Conservation (phyloP, 2,888 invertebrate genomes). For the Leucozona laternaria region DNA sequence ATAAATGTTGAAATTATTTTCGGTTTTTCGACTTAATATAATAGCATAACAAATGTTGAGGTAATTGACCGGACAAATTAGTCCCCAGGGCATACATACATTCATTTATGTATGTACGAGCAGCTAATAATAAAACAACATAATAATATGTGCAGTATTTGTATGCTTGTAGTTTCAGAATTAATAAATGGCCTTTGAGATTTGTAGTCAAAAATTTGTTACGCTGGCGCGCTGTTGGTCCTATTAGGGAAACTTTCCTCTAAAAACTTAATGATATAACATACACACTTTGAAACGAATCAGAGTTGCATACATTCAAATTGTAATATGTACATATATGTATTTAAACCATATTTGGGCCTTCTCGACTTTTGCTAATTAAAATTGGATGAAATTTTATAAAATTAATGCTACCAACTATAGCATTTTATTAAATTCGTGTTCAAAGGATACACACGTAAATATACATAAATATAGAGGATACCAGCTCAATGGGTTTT, state of each 20-base stretch:
- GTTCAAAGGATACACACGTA: no score
- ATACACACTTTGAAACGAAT: no score
- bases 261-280: not conserved
- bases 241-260: not conserved
- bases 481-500: no score
- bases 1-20: constrained; percentile 72
- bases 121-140: not conserved
- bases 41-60: constrained; percentile 71
- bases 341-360: no score
- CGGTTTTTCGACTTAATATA: constrained; percentile 72
- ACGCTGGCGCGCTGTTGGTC: not conserved
- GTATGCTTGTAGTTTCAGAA: constrained; percentile 10
- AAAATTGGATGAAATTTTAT: no score
- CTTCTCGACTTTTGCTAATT: no score
- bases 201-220: not conserved
- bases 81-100: constrained; percentile 31
- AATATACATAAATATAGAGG: no score
- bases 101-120: not conserved
- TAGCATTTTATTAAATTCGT: no score
- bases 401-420: no score
- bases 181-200: constrained; percentile 22
- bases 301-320: no score
- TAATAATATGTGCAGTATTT: not conserved
- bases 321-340: no score
- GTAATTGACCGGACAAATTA: constrained; percentile 73